phyloP scores from a whole-genome alignment of 2,113 vertebrate species.

The Microtus montanus region DNA sequence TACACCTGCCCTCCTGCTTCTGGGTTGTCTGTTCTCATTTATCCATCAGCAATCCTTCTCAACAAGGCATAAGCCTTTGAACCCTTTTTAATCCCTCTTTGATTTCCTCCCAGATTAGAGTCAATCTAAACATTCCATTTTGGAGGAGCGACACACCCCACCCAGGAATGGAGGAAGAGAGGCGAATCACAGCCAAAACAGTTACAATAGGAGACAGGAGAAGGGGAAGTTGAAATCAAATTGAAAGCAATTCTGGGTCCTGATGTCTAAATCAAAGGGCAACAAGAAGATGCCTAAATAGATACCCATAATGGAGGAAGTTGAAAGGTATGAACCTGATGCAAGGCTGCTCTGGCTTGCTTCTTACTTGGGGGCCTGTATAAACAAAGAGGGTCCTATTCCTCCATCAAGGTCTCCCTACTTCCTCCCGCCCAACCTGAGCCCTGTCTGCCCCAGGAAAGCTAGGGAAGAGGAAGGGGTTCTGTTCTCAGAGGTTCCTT shows the following conservation, averaged over 20 bases:
- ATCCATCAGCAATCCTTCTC: not conserved
- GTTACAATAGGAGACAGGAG: not conserved
- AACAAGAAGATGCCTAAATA: conserved; percentile 16
- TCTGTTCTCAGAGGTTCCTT: conserved; percentile 13
- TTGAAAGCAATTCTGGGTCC: conserved; percentile 19
- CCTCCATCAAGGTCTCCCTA: not conserved
- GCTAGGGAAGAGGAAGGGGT: not conserved
- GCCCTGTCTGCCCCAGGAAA: not conserved
- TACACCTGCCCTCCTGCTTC: not conserved
- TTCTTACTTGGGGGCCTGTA: not conserved
- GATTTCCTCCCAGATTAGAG: conserved; percentile 18
- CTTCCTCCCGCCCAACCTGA: not conserved
- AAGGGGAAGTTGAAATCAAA: conserved; percentile 10
- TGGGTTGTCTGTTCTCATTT: not conserved
- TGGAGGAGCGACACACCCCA: not conserved
- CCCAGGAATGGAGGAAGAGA: not conserved
- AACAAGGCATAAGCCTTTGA: not conserved
- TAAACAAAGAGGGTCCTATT: not conserved
- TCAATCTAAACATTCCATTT: not conserved
- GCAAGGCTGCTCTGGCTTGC: not conserved
- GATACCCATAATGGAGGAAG: conserved; percentile 5
- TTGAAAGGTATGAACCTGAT: not conserved
- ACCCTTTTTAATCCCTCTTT: not conserved
- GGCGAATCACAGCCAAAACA: not conserved
- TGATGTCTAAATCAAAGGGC: conserved; percentile 5